Evolutionary conservation across 1,140 invertebrate species (phyloP).

Genomic region (Drosophila ficusphila): DNA sequence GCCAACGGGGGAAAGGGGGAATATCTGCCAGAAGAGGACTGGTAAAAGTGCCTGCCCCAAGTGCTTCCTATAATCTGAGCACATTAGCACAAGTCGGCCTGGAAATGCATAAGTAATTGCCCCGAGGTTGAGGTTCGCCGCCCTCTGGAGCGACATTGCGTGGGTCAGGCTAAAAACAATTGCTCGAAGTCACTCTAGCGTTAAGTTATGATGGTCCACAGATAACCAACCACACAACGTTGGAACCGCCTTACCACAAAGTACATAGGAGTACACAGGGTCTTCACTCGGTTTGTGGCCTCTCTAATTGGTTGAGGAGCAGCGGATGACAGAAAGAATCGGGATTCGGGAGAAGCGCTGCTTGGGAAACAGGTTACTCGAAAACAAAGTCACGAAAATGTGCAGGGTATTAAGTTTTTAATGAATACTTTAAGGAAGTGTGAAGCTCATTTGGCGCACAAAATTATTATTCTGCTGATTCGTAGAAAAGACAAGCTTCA

Average conservation of each 20-base stretch:
- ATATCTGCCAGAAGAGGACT: conserved; percentile 29
- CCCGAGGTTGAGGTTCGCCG: conserved; percentile 51
- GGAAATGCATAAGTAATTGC: conserved; percentile 67
- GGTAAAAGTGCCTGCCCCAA: conserved; percentile 22
- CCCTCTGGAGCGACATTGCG: conserved; percentile 56
- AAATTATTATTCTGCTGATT: neutral
- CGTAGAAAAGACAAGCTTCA: neutral
- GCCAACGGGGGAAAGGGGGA: neutral
- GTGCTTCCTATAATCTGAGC: conserved; percentile 68
- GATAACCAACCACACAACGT: conserved; percentile 52
- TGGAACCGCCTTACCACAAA: conserved; percentile 17
- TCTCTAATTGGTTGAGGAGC: conserved; percentile 48
- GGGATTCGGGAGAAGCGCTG: conserved; percentile 17
- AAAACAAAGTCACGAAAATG: conserved; percentile 1
- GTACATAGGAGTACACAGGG: too few relatives aligned
- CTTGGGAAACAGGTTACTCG: conserved; percentile 43
- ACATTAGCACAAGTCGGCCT: conserved; percentile 70
- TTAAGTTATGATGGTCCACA: conserved; percentile 68
- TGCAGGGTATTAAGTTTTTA: neutral
- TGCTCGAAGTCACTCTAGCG: conserved; percentile 65
- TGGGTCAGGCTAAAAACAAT: conserved; percentile 74
- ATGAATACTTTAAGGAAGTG: conserved; percentile 18
- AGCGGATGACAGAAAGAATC: neutral
- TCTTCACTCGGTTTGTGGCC: conserved; percentile 38
- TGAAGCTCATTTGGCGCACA: neutral